Percentiles rank a stretch among this genome's conserved stretches.
Conservation (phyloP, 2,888 invertebrate genomes). For the Cactoblastis cactorum region DNA sequence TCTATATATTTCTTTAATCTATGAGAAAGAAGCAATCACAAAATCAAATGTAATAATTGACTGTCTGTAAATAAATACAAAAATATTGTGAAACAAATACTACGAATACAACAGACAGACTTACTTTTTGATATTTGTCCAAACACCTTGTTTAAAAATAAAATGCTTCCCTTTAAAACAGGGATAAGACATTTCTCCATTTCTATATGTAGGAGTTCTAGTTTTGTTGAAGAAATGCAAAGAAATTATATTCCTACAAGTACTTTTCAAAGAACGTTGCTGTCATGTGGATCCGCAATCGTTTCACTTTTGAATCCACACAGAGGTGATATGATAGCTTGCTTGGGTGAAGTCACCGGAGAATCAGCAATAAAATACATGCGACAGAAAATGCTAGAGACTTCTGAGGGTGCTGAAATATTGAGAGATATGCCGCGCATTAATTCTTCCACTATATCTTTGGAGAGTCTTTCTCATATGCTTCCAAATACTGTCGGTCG, state of each 20-base stretch:
- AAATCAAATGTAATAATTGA: too few species aligned
- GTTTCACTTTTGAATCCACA: constrained; percentile 89
- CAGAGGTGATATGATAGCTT: constrained; percentile 95
- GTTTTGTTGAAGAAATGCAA: constrained; percentile 81
- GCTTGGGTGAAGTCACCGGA: constrained; percentile 95
- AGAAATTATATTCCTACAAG: constrained; percentile 82
- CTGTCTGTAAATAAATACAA: too few species aligned
- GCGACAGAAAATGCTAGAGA: constrained; percentile 85
- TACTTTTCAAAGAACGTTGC: constrained; percentile 85
- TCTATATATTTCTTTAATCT: too few species aligned
- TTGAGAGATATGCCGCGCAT: constrained; percentile 90
- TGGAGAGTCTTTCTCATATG: constrained; percentile 83
- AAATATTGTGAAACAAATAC: too few species aligned
- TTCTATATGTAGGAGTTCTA: constrained; percentile 36
- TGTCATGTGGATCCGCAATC: constrained; percentile 93
- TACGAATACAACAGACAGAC: too few species aligned
- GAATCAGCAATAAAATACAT: constrained; percentile 85
- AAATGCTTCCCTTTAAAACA: constrained; percentile 30
- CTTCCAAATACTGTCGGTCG: constrained; percentile 92
- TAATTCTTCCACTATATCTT: constrained; percentile 88
- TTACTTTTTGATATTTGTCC: neutral
- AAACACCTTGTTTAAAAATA: constrained; percentile 20
- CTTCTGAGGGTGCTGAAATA: constrained; percentile 88
- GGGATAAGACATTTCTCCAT: constrained; percentile 33
- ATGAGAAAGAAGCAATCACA: too few species aligned